These are phyloP conservation scores for Morpho deidamia DNA, from an alignment of 2,888 invertebrate genomes.

Conservation along the genomic window DNA sequence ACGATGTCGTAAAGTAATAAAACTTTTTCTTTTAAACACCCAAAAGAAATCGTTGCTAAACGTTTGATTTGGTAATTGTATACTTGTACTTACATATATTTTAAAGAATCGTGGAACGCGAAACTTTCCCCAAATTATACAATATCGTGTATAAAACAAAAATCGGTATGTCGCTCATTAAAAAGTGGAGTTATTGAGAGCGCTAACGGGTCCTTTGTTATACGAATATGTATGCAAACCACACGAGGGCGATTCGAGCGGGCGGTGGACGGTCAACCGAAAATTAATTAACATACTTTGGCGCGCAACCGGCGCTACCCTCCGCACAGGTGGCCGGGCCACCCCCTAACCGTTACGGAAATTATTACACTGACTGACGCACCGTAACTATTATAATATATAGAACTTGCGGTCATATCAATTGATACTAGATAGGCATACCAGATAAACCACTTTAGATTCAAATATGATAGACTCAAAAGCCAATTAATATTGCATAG, in stretches of 20 bases:
- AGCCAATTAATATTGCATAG: too few relatives aligned
- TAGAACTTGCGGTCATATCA: too few relatives aligned
- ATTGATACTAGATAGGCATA: too few relatives aligned
- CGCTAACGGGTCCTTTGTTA: slow-evolving; percentile 46
- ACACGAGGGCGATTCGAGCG: slow-evolving; percentile 66
- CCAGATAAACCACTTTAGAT: too few relatives aligned
- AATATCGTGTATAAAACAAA: slow-evolving; percentile 18
- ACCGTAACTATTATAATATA: background rate
- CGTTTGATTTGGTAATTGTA: too few relatives aligned
- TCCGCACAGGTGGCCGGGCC: slow-evolving; percentile 42
- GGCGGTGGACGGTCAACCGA: slow-evolving; percentile 70
- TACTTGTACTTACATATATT: too few relatives aligned
- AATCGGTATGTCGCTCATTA: slow-evolving; percentile 25
- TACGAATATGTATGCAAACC: slow-evolving; percentile 68
- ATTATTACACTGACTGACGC: slow-evolving; percentile 27
- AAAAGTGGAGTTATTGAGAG: slow-evolving; percentile 31
- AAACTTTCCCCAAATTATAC: slow-evolving; percentile 7
- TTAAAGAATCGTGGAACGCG: background rate
- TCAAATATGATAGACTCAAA: too few relatives aligned
- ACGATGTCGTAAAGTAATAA: too few relatives aligned
- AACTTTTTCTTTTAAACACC: too few relatives aligned
- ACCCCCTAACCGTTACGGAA: slow-evolving; percentile 32
- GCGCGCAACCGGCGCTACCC: slow-evolving; percentile 54
- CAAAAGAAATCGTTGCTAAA: too few relatives aligned
- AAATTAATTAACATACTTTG: slow-evolving; percentile 79